Evolutionary conservation across 2,888 invertebrate species (phyloP).

Genomic region (Allacma fusca): DNA sequence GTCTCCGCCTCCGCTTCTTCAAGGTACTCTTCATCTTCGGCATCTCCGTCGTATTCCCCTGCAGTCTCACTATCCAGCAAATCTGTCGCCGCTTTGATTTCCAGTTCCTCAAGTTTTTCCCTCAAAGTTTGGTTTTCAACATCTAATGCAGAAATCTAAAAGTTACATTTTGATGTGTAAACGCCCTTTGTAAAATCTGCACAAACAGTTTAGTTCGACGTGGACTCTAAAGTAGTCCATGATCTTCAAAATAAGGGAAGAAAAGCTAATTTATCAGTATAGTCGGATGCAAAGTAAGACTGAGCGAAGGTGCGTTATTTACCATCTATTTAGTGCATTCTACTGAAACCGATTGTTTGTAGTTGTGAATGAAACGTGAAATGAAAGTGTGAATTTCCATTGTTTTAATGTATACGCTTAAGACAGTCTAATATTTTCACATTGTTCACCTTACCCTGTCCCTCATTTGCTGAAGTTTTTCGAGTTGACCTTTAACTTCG

Average conservation of each 20-base stretch:
- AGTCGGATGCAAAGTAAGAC: too few species aligned
- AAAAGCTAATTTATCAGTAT: too few species aligned
- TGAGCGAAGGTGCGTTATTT: too few species aligned
- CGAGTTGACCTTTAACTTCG: constrained; percentile 5
- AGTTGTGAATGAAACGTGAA: too few species aligned
- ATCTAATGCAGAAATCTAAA: constrained; percentile 31
- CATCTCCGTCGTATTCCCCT: constrained; percentile 24
- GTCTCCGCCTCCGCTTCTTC: background rate
- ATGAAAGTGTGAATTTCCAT: too few species aligned
- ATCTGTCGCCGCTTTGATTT: background rate
- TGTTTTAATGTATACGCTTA: too few species aligned
- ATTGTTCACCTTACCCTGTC: constrained; percentile 12
- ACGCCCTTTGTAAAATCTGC: background rate
- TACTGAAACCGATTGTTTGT: too few species aligned
- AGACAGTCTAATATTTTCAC: too few species aligned
- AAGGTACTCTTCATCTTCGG: constrained; percentile 16
- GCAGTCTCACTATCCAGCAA: background rate
- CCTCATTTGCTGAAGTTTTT: constrained; percentile 14
- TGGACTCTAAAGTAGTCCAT: too few species aligned
- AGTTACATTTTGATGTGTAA: constrained; percentile 14
- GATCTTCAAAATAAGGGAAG: too few species aligned
- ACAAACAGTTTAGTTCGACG: too few species aligned
- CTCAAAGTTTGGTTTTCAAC: constrained; percentile 11
- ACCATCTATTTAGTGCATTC: too few species aligned
- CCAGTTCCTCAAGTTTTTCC: constrained; percentile 7